Base-by-base conservation (phyloP, 2,888 invertebrate species). In the Lordiphosa andalusiaca region DNA sequence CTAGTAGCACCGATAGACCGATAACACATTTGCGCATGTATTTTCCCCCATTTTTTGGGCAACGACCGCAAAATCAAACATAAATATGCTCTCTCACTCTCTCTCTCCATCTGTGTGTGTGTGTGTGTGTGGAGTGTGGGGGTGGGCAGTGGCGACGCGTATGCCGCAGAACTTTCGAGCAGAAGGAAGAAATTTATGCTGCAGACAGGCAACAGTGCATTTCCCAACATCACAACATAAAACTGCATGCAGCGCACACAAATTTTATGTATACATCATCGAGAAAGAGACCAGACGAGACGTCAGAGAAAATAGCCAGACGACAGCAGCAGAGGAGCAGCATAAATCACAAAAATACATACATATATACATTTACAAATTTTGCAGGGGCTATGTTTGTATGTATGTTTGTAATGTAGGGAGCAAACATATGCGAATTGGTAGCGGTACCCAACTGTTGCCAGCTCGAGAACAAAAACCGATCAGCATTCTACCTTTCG, bases 11-110 rank as follows among this genome's bases (percentile, higher is more conserved):
- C 73, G 76, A 65, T 67, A 76, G 60, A 71, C 67, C 78, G 73
- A 78, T 70, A 82, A 72, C 59, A 46, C 23, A 30, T 46, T 40
- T 48, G 76, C 76, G 76, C 76, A 74, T 77, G 78, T 57, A 64
- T 64, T 63, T 58, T 81, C 59, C 42, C 42, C 71, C 63, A 61
- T 81, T 80, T 71, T 71, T 71, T 65, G 64, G 66, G 50, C 66
- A 67, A 67, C 66, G 67, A 67, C 67, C 67, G 67, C 67, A 55
- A 40, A 57, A 49, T 47, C 50, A 64, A 64, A 47, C 65, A 51
- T 51, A 57, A 57, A 47, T 37, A 56, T 39, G 48, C 44, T 50
- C 40, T 30, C 16, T 16, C 46, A 42, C 53, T 41, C 21, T 41
- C 35, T 13, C 62, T 16, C 39, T 37, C 46, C 10, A 4, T 36